These are phyloP conservation scores for Orthonyx spaldingii DNA, from an alignment of 2,113 vertebrate species.

Conservation along the genomic window DNA sequence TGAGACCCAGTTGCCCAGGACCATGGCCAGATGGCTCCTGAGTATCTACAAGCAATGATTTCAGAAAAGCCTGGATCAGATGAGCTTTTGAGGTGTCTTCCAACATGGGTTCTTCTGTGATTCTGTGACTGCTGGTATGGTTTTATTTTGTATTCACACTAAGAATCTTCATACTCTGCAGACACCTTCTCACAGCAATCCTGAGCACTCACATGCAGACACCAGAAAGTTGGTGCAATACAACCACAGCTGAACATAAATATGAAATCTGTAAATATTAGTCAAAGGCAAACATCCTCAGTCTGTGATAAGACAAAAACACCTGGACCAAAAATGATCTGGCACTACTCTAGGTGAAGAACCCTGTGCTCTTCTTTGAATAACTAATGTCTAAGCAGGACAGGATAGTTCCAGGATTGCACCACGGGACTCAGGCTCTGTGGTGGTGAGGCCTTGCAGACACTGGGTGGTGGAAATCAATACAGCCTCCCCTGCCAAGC, in stretches of 20 bases:
- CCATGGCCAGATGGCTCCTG: not conserved
- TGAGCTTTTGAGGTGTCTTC: not conserved
- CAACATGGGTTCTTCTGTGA: not conserved
- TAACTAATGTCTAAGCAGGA: not conserved
- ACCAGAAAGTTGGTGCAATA: not conserved
- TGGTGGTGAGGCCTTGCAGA: not conserved
- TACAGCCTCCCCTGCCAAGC: not conserved
- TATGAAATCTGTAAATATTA: not conserved
- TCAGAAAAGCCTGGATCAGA: not conserved
- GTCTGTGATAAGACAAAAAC: not conserved
- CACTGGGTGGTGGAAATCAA: not conserved
- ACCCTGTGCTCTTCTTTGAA: not conserved
- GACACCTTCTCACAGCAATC: not conserved
- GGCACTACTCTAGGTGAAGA: not conserved
- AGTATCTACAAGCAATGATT: not conserved
- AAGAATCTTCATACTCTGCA: not conserved
- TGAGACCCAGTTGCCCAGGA: not conserved
- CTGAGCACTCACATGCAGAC: not conserved
- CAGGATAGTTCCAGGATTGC: not conserved
- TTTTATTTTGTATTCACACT: not conserved
- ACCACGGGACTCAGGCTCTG: not conserved
- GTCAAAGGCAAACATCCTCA: not conserved
- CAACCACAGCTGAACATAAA: not conserved
- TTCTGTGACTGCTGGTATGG: not conserved
- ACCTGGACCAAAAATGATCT: not conserved